Evolutionary conservation across 2,888 invertebrate species (phyloP).

Genomic region (Ophioninae sp.): DNA sequence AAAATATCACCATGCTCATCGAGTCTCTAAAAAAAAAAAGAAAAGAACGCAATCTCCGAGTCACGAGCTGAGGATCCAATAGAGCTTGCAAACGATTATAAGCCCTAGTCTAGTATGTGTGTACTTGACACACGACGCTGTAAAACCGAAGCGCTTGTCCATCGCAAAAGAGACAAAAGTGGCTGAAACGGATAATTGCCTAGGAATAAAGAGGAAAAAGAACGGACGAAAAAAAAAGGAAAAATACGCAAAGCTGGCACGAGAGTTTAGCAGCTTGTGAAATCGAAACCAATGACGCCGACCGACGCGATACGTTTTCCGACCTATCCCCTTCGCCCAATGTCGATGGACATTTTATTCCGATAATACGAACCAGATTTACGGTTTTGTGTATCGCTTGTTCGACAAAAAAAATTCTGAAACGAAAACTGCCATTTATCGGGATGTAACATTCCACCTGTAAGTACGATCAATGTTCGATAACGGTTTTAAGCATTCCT

Average conservation of each 20-base stretch:
- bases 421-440: neutral
- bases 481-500: too few species aligned
- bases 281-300: neutral
- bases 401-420: neutral
- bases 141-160: neutral
- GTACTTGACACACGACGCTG: neutral
- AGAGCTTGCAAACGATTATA: conserved; percentile 34
- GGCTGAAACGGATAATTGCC: conserved; percentile 24
- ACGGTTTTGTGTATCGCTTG: neutral
- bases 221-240: neutral
- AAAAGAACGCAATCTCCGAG: neutral
- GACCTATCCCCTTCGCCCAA: neutral
- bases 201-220: conserved; percentile 10
- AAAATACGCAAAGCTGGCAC: conserved; percentile 5
- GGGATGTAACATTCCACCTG: neutral
- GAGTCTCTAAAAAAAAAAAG: conserved; percentile 4
- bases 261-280: conserved; percentile 6
- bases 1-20: conserved; percentile 38
- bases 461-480: too few species aligned
- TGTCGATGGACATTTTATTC: neutral
- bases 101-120: neutral
- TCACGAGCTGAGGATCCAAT: conserved; percentile 14
- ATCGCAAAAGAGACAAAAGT: conserved; percentile 10
- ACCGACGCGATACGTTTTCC: neutral
- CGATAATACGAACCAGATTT: neutral